Conservation (phyloP, 2,797 vertebrate genomes). For the Rhadinocentrus ornatus region DNA sequence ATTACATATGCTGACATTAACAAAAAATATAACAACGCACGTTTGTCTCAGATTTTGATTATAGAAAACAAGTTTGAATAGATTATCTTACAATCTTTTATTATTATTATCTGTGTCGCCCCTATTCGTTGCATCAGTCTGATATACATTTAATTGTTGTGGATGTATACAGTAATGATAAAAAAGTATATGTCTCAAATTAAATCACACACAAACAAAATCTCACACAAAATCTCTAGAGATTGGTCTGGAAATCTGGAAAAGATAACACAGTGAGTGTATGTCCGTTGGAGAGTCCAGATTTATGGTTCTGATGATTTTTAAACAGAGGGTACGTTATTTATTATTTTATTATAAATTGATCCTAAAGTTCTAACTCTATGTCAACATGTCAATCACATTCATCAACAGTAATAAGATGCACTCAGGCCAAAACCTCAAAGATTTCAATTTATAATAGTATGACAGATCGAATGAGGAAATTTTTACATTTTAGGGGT, state of each 20-base stretch:
- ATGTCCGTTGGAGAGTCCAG: background rate
- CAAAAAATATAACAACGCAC: background rate
- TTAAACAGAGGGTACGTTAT: too few relatives aligned
- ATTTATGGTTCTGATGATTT: background rate
- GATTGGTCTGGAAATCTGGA: too few relatives aligned
- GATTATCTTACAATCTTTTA: background rate
- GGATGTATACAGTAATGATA: background rate
- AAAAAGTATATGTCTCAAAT: too few relatives aligned
- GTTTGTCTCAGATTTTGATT: background rate
- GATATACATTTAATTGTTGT: background rate
- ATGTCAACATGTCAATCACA: background rate
- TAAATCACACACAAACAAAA: too few relatives aligned
- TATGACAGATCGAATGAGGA: background rate
- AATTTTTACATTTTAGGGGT: background rate
- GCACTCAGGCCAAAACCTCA: background rate
- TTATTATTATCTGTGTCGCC: too few relatives aligned
- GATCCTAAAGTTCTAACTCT: background rate
- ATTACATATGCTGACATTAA: constrained; percentile 6
- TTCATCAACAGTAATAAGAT: background rate
- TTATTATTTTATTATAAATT: background rate
- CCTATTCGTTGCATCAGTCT: too few relatives aligned
- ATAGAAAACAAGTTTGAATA: background rate
- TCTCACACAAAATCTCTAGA: too few relatives aligned
- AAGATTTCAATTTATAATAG: background rate
- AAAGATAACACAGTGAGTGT: background rate